Conservation (phyloP, 2,113 vertebrate genomes). For the Ivindomyrus marchei region DNA sequence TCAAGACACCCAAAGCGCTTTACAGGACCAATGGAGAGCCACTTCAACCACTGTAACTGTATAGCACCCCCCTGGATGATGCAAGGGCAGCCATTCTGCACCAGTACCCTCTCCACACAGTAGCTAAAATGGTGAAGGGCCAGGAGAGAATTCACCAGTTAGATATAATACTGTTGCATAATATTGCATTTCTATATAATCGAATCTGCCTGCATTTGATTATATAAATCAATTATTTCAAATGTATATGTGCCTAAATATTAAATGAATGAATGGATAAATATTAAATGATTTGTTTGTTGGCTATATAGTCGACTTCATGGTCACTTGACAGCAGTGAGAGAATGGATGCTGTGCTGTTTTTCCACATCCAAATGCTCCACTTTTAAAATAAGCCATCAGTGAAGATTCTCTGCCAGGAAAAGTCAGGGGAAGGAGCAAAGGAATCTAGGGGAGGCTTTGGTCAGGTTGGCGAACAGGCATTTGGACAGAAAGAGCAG, state of each 20-base stretch:
- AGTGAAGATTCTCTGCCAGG: not conserved
- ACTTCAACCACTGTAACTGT: not conserved
- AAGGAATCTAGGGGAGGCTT: not conserved
- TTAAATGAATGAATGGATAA: not conserved
- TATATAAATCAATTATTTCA: not conserved
- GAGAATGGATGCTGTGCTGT: not conserved
- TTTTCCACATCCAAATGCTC: not conserved
- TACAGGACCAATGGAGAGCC: not conserved
- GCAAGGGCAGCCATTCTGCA: not conserved
- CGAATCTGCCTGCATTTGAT: not conserved
- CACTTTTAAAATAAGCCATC: not conserved
- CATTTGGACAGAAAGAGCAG: not conserved
- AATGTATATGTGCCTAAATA: not conserved
- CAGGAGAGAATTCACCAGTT: not conserved
- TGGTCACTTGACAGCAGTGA: not conserved
- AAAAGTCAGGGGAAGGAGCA: not conserved
- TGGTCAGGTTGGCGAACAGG: not conserved
- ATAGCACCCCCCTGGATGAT: not conserved
- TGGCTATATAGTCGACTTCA: not conserved
- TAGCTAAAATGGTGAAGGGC: not conserved
- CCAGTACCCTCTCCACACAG: not conserved
- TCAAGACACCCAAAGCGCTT: not conserved
- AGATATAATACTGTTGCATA: not conserved
- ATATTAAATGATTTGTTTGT: not conserved
- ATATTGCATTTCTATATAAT: not conserved